Base-by-base conservation (phyloP, 2,113 vertebrate species). In the Xiphias gladius region DNA sequence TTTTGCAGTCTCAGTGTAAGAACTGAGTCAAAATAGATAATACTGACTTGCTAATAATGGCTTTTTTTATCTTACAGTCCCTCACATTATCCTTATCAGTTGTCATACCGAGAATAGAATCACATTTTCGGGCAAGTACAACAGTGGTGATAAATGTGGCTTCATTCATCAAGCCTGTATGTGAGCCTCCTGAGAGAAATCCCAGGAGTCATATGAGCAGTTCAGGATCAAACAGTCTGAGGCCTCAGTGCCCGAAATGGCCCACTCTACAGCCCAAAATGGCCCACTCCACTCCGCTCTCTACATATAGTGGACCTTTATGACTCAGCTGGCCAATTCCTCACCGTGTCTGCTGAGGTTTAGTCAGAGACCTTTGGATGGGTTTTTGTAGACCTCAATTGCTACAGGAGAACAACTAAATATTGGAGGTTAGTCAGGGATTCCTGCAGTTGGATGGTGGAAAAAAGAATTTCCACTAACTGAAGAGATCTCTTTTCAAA, bases 321-420 rank as follows among this genome's bases (percentile, higher is more conserved):
- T 77, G 66, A 58, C 80, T 84, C 67, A 41, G 37, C 69, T 24
- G 80, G 70, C 65, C 82, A 80, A 80, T 89, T 84, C 52, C 59
- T 84, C 65, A 81, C 86, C 65, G 50, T 54, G 37, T 73, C 67
- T 81, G 77, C 83, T 59, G 62, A 72, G 78, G 84, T 55, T 62
- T 74, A 89, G 90, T 90, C 89, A 89, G 32, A 73, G 83, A 90
- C n/a, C n/a, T n/a, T n/a, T n/a, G n/a, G n/a, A n/a, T n/a, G n/a
- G n/a, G n/a, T 54, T 84, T 90, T 85, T 71, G n/a, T 16, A 54
- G 80, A 92, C 74, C 81, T 89, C 73, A 52, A 43, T 70, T 1
- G 35, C 67, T 59, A 54, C 73, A 79, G 72, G 65, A 86, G 70
- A 73, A 79, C 73, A 79, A 48, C 72, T 86, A 77, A 81, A 77